These are phyloP conservation scores for Apis laboriosa DNA, from an alignment of 1,140 invertebrate species.

Conservation along the genomic window DNA sequence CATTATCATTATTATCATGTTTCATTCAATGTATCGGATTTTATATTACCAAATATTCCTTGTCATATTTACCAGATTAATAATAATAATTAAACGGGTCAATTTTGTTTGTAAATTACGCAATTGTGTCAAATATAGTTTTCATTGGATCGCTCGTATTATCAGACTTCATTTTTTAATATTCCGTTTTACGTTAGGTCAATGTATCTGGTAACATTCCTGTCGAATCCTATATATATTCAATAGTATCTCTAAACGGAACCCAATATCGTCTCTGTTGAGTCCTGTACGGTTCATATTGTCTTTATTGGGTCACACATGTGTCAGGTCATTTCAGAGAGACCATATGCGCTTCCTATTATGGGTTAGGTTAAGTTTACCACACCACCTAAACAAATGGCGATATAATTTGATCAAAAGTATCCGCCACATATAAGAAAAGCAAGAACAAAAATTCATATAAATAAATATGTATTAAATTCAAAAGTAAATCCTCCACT, in stretches of 20 bases:
- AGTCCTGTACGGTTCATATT: neutral
- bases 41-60: no score
- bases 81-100: neutral
- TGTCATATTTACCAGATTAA: neutral
- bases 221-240: neutral
- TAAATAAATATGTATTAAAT: neutral
- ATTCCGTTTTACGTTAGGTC: neutral
- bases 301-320: constrained; percentile 9
- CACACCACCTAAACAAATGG: neutral
- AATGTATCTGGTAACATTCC: neutral
- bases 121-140: no score
- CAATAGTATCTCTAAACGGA: neutral
- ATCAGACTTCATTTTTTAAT: neutral
- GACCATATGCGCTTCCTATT: neutral
- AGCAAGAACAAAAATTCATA: no score
- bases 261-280: neutral
- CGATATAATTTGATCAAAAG: neutral
- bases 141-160: neutral
- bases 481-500: no score
- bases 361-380: neutral
- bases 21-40: no score
- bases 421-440: neutral
- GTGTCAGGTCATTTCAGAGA: neutral
- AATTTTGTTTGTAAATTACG: no score
- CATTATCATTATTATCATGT: no score